Evolutionary conservation across 1,140 invertebrate species (phyloP).

Genomic region (Melanaphis sacchari): DNA sequence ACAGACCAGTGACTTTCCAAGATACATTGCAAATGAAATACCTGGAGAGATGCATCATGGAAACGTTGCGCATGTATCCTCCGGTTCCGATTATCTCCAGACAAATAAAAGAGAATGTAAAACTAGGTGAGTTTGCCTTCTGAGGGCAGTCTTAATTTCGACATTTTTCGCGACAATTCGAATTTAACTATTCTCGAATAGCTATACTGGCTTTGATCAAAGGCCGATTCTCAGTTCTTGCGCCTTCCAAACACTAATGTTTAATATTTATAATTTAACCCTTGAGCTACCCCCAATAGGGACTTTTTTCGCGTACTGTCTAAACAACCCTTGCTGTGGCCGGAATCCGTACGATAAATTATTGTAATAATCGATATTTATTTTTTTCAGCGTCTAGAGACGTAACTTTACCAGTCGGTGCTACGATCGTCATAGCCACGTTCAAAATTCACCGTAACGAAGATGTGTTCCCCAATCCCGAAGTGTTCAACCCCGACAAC

Average conservation of each 20-base stretch:
- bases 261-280: too few species aligned
- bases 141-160: too few species aligned
- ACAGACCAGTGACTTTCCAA: slow-evolving; percentile 78
- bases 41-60: slow-evolving; percentile 79
- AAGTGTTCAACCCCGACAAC: slow-evolving; percentile 83
- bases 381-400: slow-evolving; percentile 64
- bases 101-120: slow-evolving; percentile 74
- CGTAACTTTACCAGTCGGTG: slow-evolving; percentile 71
- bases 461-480: slow-evolving; percentile 77
- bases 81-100: slow-evolving; percentile 82
- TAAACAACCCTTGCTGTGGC: too few species aligned
- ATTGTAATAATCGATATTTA: neutral
- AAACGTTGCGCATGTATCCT: slow-evolving; percentile 78
- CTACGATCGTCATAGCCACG: slow-evolving; percentile 72
- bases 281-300: too few species aligned
- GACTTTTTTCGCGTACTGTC: neutral
- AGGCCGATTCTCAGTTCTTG: too few species aligned
- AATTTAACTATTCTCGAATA: too few species aligned
- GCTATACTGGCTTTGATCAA: too few species aligned
- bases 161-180: too few species aligned
- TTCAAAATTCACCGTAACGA: slow-evolving; percentile 75
- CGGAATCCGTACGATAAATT: neutral
- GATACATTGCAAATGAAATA: slow-evolving; percentile 85
- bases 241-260: too few species aligned
- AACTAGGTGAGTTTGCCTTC: slow-evolving; percentile 68